A percentile compares a stretch with the other conserved stretches of the same genome.
These are phyloP conservation scores for Crax fasciolata DNA, from an alignment of 2,797 vertebrate genomes.

Conservation along the genomic window DNA sequence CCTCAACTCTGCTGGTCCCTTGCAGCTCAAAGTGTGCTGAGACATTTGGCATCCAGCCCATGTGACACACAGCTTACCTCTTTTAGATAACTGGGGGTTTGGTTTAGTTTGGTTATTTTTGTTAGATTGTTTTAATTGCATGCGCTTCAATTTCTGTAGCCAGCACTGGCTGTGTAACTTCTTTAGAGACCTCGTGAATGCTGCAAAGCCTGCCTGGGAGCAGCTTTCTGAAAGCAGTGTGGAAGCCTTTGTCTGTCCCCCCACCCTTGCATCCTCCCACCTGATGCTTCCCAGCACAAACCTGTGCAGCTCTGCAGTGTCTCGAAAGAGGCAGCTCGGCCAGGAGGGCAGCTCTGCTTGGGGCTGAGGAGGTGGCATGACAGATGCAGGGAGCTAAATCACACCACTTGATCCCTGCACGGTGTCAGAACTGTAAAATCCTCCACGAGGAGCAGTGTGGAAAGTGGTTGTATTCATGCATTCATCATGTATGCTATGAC, in stretches of 20 bases:
- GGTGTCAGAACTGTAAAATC: slow-evolving; percentile 45
- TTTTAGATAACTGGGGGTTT: neutral
- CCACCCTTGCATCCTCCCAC: neutral
- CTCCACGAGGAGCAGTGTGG: neutral
- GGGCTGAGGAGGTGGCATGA: neutral
- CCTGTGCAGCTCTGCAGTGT: neutral
- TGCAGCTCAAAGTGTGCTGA: neutral
- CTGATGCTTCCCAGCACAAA: slow-evolving; percentile 2
- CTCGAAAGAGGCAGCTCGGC: slow-evolving; percentile 9
- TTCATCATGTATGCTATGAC: slow-evolving; percentile 29
- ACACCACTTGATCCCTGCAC: slow-evolving; percentile 1
- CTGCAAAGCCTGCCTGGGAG: neutral
- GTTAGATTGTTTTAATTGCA: neutral
- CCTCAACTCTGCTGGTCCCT: neutral
- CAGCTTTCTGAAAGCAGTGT: neutral
- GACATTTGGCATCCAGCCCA: neutral
- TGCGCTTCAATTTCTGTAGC: neutral
- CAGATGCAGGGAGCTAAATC: slow-evolving; percentile 44
- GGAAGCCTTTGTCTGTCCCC: neutral
- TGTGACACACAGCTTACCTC: neutral
- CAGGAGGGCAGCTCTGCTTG: neutral
- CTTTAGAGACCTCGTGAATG: neutral
- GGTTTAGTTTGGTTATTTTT: neutral
- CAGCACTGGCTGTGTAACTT: neutral
- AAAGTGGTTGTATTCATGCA: slow-evolving; percentile 28